Evolutionary conservation across 1,140 invertebrate species (phyloP).

Genomic region (Trypoxylus dichotomus): DNA sequence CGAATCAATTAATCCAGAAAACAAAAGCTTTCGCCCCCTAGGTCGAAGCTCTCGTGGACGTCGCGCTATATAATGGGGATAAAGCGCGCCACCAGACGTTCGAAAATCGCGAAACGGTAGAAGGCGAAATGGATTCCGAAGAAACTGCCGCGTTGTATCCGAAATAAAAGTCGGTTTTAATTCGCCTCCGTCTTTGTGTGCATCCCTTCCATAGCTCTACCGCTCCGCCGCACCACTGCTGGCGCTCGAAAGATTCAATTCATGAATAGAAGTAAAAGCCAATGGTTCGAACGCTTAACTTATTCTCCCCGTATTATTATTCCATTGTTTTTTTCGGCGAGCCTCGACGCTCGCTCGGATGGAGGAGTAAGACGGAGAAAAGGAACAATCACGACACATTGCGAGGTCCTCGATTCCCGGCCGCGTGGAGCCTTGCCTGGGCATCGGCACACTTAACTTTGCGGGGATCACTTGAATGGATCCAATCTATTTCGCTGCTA

Average conservation of each 20-base stretch:
- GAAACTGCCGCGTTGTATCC: not conserved
- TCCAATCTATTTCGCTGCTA: slow-evolving; percentile 41
- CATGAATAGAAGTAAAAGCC: slow-evolving; percentile 44
- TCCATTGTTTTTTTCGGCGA: not conserved
- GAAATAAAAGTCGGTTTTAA: not conserved
- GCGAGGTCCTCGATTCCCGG: too few relatives aligned
- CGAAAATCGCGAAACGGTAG: too few relatives aligned
- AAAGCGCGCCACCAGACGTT: too few relatives aligned
- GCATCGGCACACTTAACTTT: slow-evolving; percentile 33
- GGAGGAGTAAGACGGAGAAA: not conserved
- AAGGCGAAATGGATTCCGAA: too few relatives aligned
- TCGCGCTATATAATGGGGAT: too few relatives aligned
- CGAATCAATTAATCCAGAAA: too few relatives aligned
- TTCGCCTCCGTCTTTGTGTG: not conserved
- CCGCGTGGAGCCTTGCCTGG: not conserved
- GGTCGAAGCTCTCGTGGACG: too few relatives aligned
- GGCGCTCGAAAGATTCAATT: slow-evolving; percentile 34
- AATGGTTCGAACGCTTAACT: slow-evolving; percentile 41
- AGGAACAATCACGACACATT: too few relatives aligned
- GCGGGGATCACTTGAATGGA: slow-evolving; percentile 41
- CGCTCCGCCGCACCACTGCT: not conserved
- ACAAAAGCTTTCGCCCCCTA: too few relatives aligned
- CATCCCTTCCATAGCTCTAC: not conserved
- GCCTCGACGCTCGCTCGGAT: not conserved
- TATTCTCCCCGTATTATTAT: slow-evolving; percentile 27